These are phyloP conservation scores for Pelobates fuscus DNA, from an alignment of 2,113 vertebrate species.

Conservation along the genomic window DNA sequence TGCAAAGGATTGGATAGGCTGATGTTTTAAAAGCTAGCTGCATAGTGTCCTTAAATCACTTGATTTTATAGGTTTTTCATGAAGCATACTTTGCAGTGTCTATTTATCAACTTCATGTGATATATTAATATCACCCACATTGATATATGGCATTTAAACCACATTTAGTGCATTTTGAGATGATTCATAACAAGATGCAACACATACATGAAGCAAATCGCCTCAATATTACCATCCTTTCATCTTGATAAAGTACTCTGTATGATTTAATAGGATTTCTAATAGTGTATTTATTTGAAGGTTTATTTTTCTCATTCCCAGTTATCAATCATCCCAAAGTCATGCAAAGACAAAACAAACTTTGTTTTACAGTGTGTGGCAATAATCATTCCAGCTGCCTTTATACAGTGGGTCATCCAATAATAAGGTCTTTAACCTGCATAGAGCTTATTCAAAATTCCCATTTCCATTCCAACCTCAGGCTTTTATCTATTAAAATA, in stretches of 20 bases:
- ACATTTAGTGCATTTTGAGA: slow-evolving; percentile 6
- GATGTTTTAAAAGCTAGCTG: too few species aligned
- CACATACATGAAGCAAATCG: slow-evolving; percentile 2
- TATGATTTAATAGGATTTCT: slow-evolving; percentile 6
- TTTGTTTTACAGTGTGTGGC: background rate
- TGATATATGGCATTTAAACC: background rate
- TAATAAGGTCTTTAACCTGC: slow-evolving; percentile 25
- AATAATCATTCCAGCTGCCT: background rate
- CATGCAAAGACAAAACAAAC: slow-evolving; percentile 3
- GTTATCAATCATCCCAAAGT: slow-evolving; percentile 6
- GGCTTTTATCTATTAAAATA: slow-evolving; percentile 28
- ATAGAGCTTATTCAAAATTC: background rate
- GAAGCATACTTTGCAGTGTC: background rate
- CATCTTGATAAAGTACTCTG: slow-evolving; percentile 2
- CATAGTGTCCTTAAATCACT: too few species aligned
- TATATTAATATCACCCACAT: background rate
- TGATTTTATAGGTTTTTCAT: background rate
- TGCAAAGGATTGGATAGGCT: too few species aligned
- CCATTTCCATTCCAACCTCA: slow-evolving; percentile 1
- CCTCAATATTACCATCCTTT: slow-evolving; percentile 1
- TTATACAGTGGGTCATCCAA: background rate
- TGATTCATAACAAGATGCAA: slow-evolving; percentile 1
- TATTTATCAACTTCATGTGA: background rate
- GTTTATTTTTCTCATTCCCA: background rate
- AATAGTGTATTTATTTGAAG: slow-evolving; percentile 2